Evolutionary conservation across 53 echinoderm and acorn worm species (phyloP), one percentile per base, ranked within the genome.

Genomic region (Pentamera pediparva): DNA sequence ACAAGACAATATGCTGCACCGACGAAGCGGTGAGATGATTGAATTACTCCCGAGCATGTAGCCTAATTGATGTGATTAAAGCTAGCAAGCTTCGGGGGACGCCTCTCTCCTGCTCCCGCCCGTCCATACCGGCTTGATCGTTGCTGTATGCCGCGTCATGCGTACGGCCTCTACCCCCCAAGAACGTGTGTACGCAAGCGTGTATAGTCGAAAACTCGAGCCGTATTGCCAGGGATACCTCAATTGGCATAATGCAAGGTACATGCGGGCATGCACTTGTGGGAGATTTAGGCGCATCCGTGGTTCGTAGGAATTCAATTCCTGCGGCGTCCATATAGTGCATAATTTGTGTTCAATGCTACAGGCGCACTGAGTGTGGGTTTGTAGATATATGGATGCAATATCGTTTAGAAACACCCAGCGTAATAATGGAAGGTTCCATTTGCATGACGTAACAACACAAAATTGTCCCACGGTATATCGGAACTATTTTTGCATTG

Each of bases 41-140:
- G 85, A 92, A 92, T 92, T 92, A 92, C 80, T 41, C n/a, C 82
- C 78, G 70, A 79, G 82, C 92, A 92, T 88, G 79, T 84, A 85
- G 75, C 82, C 79, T 92, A 92, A 92, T 92, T 92, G 92, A 92
- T 92, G 92, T 92, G 88, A 88, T 88, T 88, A 85, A 80, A 85
- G 61, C 62, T 78, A 71, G 63, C 39, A 76, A 59, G 62, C 77
- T 76, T 27, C 34, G 81, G 86, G 86, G 77, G 37, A 36, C 19
- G 50, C 62, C 69, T 70, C 50, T 61, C 62, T 48, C 61, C 77
- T 60, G 36, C 72, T 75, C 76, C 86, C 86, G 60, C 77, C 35
- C 61, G 81, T 81, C n/a, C n/a, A n/a, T n/a, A n/a, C n/a, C n/a
- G 74, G 69, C 51, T 63, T 65, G n/a, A 38, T 49, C 69, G 56